A percentile compares a stretch with the other conserved stretches of the same genome.
Evolutionary conservation across 2,888 invertebrate genomes (phyloP).

Genomic region (Cataglyphis rosenhaueri): DNA sequence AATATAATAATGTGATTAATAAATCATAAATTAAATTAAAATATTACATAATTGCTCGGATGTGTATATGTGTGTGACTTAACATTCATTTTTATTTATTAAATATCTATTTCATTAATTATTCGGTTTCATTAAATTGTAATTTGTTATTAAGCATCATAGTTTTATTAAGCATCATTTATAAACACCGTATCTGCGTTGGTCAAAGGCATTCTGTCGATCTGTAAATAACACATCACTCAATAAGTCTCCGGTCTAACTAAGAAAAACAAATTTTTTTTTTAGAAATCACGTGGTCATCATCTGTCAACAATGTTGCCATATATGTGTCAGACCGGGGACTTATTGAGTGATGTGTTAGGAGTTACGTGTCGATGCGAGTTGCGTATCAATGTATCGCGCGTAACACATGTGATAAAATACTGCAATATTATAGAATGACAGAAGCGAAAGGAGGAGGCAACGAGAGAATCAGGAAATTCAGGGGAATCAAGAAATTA

Average conservation of each 20-base stretch:
- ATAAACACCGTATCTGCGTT: background rate
- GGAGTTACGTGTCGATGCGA: background rate
- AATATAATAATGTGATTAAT: background rate
- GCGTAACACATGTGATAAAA: background rate
- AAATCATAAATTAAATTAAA: background rate
- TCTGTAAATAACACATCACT: background rate
- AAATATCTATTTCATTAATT: background rate
- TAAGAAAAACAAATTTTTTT: no score
- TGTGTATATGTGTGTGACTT: no score
- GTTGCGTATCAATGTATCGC: background rate
- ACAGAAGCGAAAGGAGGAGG: background rate
- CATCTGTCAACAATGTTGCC: no score
- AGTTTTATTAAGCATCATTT: background rate
- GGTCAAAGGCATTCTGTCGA: background rate
- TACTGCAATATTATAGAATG: background rate
- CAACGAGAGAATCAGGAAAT: constrained; percentile 50
- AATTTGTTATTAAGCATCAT: background rate
- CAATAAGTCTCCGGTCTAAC: no score
- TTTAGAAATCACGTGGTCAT: no score
- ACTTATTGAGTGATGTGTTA: no score
- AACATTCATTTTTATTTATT: background rate
- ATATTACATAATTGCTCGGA: no score
- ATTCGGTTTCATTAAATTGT: background rate
- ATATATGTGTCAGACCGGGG: no score
- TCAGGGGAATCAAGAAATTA: constrained; percentile 63